Evolutionary conservation across 1,140 invertebrate species (phyloP).

Genomic region (Himalopsyche phryganea): DNA sequence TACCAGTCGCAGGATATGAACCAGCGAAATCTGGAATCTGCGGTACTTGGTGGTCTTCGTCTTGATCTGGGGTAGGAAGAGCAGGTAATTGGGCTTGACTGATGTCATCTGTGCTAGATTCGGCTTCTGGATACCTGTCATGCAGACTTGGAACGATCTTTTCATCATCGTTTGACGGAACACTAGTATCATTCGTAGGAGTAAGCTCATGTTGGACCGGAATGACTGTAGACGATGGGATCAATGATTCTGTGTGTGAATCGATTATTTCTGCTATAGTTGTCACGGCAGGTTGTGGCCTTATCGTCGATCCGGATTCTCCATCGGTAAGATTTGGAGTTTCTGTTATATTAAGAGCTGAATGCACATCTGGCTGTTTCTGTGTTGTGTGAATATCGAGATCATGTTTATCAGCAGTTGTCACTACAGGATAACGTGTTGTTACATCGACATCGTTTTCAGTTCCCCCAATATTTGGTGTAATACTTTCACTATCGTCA

Average conservation of each 20-base stretch:
- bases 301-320: no score
- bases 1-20: conserved; percentile 45
- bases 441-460: conserved; percentile 28
- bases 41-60: conserved; percentile 39
- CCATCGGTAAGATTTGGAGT: no score
- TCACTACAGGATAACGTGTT: neutral
- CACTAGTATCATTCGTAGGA: conserved; percentile 9
- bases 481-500: neutral
- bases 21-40: conserved; percentile 41
- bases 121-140: conserved; percentile 24
- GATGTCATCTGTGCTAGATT: conserved; percentile 35
- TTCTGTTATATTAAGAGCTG: no score
- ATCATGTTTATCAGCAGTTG: no score
- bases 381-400: no score
- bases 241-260: neutral
- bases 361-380: no score
- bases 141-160: conserved; percentile 2
- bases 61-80: conserved; percentile 39
- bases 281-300: neutral
- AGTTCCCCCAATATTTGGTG: conserved; percentile 32
- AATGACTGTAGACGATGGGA: neutral
- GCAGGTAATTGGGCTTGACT: conserved; percentile 34
- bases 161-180: conserved; percentile 33
- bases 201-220: conserved; percentile 20
- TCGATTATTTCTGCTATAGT: conserved; percentile 1